Percentiles rank a stretch among this genome's conserved stretches.
These are phyloP conservation scores for Tipula helvola DNA, from an alignment of 2,888 invertebrate species.

Conservation along the genomic window DNA sequence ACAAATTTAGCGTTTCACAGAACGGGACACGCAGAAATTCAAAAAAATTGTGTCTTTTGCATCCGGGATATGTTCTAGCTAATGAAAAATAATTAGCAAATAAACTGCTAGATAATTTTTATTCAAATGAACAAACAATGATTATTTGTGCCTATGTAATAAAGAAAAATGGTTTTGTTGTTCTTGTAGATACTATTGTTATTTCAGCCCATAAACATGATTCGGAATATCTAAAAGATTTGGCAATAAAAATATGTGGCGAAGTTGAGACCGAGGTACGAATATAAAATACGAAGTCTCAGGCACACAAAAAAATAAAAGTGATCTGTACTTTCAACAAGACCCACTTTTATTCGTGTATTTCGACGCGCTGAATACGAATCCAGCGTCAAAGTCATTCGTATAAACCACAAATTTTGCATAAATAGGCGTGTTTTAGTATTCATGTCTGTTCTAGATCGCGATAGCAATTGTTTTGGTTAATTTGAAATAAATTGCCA, in stretches of 20 bases:
- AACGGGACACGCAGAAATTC: no score
- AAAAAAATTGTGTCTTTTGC: not conserved
- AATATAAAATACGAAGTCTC: not conserved
- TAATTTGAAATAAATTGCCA: no score
- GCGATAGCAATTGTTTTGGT: no score
- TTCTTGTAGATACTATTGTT: not conserved
- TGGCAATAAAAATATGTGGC: not conserved
- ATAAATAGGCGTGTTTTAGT: no score
- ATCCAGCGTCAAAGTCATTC: no score
- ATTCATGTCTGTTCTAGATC: no score
- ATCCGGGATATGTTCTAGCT: not conserved
- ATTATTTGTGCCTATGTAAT: not conserved
- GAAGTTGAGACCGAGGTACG: not conserved
- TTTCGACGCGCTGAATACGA: no score
- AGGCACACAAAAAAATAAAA: not conserved
- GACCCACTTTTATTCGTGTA: no score
- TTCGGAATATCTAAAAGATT: not conserved
- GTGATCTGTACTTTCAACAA: not conserved
- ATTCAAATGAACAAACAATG: not conserved
- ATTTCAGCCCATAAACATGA: not conserved
- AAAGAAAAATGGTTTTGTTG: not conserved
- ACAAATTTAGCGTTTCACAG: no score
- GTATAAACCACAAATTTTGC: no score
- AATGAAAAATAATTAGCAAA: not conserved
- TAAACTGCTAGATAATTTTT: not conserved